Conservation (phyloP, 2,888 invertebrate species). For the Serripes groenlandicus region DNA sequence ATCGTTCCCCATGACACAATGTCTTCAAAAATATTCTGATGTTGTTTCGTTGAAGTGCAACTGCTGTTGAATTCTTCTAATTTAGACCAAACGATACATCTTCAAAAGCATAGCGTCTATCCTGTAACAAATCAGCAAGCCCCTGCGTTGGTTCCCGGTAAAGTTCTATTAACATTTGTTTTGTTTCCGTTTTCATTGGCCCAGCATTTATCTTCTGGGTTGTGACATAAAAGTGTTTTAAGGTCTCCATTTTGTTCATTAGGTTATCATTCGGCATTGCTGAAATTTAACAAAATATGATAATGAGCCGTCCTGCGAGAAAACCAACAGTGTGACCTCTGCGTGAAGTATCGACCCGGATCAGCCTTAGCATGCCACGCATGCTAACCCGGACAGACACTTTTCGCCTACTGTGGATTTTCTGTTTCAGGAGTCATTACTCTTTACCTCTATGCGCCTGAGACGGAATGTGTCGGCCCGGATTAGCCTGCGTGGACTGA, state of each 20-base stretch:
- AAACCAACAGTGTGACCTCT: neutral
- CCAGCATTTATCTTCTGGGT: slow-evolving; percentile 20
- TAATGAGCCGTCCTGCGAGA: neutral
- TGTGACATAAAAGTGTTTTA: slow-evolving; percentile 21
- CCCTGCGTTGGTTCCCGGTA: slow-evolving; percentile 23
- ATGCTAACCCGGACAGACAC: neutral
- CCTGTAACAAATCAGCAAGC: slow-evolving; percentile 25
- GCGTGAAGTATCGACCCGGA: no score
- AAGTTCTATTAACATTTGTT: slow-evolving; percentile 17
- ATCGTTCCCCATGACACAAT: no score
- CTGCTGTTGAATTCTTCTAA: no score
- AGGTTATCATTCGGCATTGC: slow-evolving; percentile 18
- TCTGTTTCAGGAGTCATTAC: no score
- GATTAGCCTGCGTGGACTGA: no score
- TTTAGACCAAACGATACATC: slow-evolving; percentile 26
- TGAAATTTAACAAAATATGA: neutral
- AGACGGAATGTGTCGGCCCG: no score
- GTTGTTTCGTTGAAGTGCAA: no score
- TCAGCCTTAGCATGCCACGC: no score
- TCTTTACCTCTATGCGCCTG: no score
- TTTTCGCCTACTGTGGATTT: neutral
- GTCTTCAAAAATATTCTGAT: no score
- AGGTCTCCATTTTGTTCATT: neutral
- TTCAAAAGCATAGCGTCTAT: slow-evolving; percentile 16
- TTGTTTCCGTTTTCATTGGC: slow-evolving; percentile 27